Base-by-base conservation (phyloP, 1,140 invertebrate species). In the Plutomurus gul region DNA sequence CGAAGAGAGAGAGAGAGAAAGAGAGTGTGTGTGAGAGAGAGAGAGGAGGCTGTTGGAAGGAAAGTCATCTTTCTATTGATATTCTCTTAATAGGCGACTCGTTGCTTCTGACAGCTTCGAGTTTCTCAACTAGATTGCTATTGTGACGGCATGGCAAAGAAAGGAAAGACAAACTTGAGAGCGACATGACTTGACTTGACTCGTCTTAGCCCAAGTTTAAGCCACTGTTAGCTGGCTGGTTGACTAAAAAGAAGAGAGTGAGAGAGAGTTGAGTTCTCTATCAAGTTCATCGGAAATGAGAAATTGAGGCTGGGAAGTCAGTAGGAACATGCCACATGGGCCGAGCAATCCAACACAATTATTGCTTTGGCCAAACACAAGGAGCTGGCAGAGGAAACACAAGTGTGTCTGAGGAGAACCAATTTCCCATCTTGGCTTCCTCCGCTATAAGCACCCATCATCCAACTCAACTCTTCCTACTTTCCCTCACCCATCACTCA, bases 401-500 rank as follows among this genome's bases (percentile, higher is more conserved):
- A 72, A 72, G 70, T 72, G 70, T 72, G 36, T 72, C 36, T 43
- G 70, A 72, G 70, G 70, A 72, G 70, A 72, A 46, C 36, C 70
- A 72, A 72, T 72, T 72, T 72, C 70, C 70, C 70, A 72, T 72
- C 40, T 72, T 72, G 36, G 39, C 70, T 72, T 72, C 70, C 70
- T 72, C 18, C n/a, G 25, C 56, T 65, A 65, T 16, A 65, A 65
- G 56, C 56, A 65, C 56, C 27, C 56, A 36, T 65, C 56, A 36
- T 65, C 56, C 36, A 13, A 40, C 70, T 36, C 49, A 56, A 33
- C 27, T 30, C 30, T 30, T 39, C 40, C n/a, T 71, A 18, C 65
- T 70, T 70, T 25, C 18, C 25, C 70, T 22, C 36, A 10, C 70
- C 25, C 36, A 20, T 72, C 70, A 40, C 20, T 72, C 40, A 72